These are phyloP conservation scores for Drosophila histrio DNA, from an alignment of 2,888 invertebrate genomes.

Conservation along the genomic window DNA sequence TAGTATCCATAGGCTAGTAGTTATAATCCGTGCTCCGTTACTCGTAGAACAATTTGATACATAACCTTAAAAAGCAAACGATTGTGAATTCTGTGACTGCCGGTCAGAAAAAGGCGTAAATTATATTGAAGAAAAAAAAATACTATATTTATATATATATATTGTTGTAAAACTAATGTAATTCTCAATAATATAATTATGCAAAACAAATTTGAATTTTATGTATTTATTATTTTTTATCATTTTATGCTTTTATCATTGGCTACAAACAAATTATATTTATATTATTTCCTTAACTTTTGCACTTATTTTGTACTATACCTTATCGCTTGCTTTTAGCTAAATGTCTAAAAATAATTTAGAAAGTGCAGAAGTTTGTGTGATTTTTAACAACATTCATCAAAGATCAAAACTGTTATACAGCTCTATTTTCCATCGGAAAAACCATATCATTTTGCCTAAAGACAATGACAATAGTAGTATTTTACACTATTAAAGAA, in stretches of 20 bases:
- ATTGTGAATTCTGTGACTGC: conserved; percentile 72
- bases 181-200: conserved; percentile 65
- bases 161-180: conserved; percentile 70
- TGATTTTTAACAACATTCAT: background rate
- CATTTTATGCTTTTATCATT: conserved; percentile 21
- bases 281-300: background rate
- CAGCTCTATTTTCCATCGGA: background rate
- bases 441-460: background rate
- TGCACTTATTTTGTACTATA: background rate
- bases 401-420: background rate
- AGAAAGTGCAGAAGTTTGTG: background rate
- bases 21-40: conserved; percentile 11
- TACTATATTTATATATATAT: conserved; percentile 7
- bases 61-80: conserved; percentile 45
- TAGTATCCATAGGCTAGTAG: conserved; percentile 48
- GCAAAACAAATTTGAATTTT: conserved; percentile 39
- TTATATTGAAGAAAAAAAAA: conserved; percentile 48
- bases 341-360: background rate
- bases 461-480: background rate
- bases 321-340: background rate
- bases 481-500: background rate
- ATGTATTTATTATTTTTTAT: conserved; percentile 34
- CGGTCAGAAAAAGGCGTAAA: conserved; percentile 72
- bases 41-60: conserved; percentile 36
- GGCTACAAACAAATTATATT: background rate